Percentiles rank a stretch among this genome's conserved stretches.
These are phyloP conservation scores for Cynopterus sphinx DNA, from an alignment of 2,797 vertebrate species.

Conservation along the genomic window DNA sequence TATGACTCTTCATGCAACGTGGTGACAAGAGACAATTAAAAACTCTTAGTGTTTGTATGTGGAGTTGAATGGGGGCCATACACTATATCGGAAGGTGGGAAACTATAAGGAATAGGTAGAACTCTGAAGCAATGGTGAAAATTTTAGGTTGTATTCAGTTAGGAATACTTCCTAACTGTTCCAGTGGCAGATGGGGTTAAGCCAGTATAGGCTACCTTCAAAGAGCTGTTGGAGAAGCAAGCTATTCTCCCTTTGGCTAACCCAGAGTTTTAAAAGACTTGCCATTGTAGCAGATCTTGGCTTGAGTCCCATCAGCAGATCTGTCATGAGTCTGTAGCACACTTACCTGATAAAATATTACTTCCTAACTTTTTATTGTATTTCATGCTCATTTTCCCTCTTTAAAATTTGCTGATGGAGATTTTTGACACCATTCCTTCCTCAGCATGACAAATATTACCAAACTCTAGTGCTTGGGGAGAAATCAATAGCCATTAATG, in stretches of 20 bases:
- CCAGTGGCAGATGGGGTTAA: background rate
- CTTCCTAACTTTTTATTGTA: background rate
- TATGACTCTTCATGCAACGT: background rate
- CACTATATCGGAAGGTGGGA: background rate
- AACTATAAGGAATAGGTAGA: background rate
- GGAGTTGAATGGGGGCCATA: background rate
- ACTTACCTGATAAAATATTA: background rate
- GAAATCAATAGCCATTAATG: background rate
- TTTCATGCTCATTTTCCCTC: background rate
- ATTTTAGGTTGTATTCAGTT: background rate
- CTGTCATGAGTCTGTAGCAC: background rate
- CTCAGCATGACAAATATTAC: background rate
- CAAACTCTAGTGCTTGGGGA: background rate
- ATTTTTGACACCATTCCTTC: background rate
- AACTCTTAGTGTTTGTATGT: background rate
- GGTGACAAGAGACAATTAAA: background rate
- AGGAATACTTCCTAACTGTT: background rate
- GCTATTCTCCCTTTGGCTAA: background rate
- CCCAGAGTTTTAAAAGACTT: background rate
- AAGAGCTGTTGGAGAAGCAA: background rate
- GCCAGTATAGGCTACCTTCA: background rate
- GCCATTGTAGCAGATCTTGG: background rate
- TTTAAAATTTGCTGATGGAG: background rate
- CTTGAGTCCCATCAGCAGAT: background rate
- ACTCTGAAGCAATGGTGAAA: background rate